Conservation (phyloP, 2,113 vertebrate species). For the Atractosteus spatula region DNA sequence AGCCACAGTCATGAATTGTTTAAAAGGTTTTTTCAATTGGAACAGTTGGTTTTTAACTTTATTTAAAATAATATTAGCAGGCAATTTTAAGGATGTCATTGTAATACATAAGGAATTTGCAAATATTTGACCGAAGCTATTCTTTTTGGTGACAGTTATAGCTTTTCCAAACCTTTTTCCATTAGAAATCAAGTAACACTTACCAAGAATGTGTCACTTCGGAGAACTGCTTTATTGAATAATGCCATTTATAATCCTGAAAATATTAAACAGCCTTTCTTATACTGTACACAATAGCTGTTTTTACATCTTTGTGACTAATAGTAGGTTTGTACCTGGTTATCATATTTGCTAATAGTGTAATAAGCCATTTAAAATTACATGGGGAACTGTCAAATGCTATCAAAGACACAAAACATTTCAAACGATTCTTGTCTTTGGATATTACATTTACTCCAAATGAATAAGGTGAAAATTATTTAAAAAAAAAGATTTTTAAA, state of each 20-base stretch:
- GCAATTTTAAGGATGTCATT: not conserved
- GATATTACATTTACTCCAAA: not conserved
- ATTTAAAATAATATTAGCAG: slow-evolving; percentile 5
- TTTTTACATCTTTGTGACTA: not conserved
- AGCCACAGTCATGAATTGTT: too few species aligned
- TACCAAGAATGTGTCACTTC: not conserved
- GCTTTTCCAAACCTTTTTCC: not conserved
- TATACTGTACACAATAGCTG: not conserved
- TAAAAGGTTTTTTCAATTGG: not conserved
- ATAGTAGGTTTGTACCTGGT: not conserved
- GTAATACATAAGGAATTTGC: slow-evolving; percentile 8
- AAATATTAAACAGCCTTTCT: not conserved
- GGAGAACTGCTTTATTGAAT: not conserved
- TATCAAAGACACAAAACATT: not conserved
- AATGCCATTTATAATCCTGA: not conserved
- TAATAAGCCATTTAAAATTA: not conserved
- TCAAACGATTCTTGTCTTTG: not conserved
- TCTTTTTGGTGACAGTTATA: not conserved
- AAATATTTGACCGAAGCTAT: slow-evolving; percentile 16
- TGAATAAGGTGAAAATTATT: not conserved
- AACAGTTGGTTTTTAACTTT: not conserved
- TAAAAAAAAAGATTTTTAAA: too few species aligned
- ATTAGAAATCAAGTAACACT: not conserved
- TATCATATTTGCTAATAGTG: not conserved
- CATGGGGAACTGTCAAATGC: slow-evolving; percentile 1